Evolutionary conservation across 1,140 invertebrate species (phyloP).

Genomic region (Frieseomelitta varia): DNA sequence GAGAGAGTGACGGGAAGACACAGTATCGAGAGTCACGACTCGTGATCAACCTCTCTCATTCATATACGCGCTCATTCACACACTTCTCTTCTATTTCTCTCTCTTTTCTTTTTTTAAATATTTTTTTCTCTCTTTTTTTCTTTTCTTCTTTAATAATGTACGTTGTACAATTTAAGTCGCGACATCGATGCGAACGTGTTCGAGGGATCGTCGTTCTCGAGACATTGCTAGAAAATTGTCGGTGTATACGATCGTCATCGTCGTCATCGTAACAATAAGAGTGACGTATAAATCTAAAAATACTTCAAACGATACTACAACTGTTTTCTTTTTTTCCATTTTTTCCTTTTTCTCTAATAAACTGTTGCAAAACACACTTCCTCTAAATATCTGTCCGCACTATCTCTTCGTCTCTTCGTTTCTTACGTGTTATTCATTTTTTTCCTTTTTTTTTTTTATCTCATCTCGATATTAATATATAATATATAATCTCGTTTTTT

Average conservation of each 20-base stretch:
- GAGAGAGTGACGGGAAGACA: neutral
- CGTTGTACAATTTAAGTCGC: neutral
- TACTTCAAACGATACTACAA: conserved; percentile 40
- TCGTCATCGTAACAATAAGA: conserved; percentile 15
- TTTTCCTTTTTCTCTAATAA: conserved; percentile 6
- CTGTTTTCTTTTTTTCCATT: neutral
- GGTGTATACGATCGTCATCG: neutral
- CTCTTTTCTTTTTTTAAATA: neutral
- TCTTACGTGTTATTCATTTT: neutral
- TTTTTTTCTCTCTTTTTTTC: neutral
- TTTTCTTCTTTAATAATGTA: neutral
- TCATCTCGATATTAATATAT: neutral
- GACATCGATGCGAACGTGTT: neutral
- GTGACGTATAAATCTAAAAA: conserved; percentile 49
- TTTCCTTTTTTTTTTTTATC: neutral
- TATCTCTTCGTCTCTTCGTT: no score
- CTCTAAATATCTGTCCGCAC: neutral
- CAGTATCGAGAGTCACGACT: neutral
- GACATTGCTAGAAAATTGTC: neutral
- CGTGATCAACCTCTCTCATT: neutral
- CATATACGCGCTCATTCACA: neutral
- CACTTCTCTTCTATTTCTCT: neutral
- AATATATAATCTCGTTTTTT: neutral
- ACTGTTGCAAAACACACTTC: conserved; percentile 28
- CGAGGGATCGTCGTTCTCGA: conserved; percentile 5